Conservation (phyloP, 1,140 invertebrate species). For the Neocloeon triangulifer region DNA sequence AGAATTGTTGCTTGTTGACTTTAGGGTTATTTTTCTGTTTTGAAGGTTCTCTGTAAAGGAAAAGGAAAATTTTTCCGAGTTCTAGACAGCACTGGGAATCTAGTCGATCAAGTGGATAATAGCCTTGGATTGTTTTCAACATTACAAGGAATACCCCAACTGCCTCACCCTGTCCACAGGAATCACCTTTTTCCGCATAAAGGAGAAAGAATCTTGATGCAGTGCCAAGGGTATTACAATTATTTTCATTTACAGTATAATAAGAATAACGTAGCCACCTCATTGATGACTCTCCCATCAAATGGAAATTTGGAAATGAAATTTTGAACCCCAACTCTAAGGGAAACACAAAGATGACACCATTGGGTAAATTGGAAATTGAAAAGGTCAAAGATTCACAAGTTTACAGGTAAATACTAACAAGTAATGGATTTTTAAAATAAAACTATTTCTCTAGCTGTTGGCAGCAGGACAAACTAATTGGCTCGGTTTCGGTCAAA, state of each 20-base stretch:
- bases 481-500: slow-evolving; percentile 29
- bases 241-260: too few species aligned
- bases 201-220: not conserved
- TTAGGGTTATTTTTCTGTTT: slow-evolving; percentile 4
- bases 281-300: slow-evolving; percentile 20
- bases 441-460: slow-evolving; percentile 24
- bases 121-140: slow-evolving; percentile 30
- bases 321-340: slow-evolving; percentile 17
- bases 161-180: slow-evolving; percentile 17
- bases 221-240: too few species aligned
- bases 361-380: slow-evolving; percentile 20
- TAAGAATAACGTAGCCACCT: too few species aligned
- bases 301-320: slow-evolving; percentile 23
- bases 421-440: slow-evolving; percentile 2
- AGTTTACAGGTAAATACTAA: slow-evolving; percentile 33
- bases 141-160: slow-evolving; percentile 21
- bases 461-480: slow-evolving; percentile 31
- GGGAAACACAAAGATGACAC: slow-evolving; percentile 16
- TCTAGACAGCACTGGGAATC: slow-evolving; percentile 20
- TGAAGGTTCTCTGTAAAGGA: slow-evolving; percentile 22
- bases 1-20: too few species aligned
- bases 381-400: slow-evolving; percentile 27
- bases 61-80: slow-evolving; percentile 26
- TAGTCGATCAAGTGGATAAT: slow-evolving; percentile 33
- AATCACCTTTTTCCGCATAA: slow-evolving; percentile 10